phyloP scores from a whole-genome alignment of 2,888 invertebrate genomes.

The Syrphus vitripennis region DNA sequence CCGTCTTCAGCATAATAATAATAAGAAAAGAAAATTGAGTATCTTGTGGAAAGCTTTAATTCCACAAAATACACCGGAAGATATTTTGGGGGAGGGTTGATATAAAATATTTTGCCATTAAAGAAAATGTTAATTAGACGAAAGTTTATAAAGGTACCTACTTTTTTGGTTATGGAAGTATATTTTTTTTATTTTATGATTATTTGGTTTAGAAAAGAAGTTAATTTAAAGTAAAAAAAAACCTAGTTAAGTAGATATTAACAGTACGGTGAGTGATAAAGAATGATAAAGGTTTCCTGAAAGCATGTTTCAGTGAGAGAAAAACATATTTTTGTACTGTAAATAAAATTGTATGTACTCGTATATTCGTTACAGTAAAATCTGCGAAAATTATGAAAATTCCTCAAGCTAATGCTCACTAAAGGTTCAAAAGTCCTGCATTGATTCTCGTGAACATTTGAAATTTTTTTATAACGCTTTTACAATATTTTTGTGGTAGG shows the following conservation, averaged over 20 bases:
- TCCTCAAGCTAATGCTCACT: too few species aligned
- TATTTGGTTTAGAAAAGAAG: neutral
- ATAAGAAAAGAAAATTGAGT: neutral
- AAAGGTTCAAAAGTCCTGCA: too few species aligned
- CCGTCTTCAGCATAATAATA: neutral
- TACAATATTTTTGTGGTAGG: too few species aligned
- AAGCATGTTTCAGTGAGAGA: too few species aligned
- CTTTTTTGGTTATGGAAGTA: neutral
- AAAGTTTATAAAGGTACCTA: neutral
- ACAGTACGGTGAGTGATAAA: neutral
- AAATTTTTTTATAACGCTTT: too few species aligned
- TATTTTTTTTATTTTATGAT: neutral
- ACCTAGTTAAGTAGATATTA: neutral
- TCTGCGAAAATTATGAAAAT: too few species aligned
- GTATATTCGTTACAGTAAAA: too few species aligned
- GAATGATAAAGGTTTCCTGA: neutral
- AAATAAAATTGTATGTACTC: too few species aligned
- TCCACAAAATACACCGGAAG: too few species aligned
- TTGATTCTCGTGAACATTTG: too few species aligned
- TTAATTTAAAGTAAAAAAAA: neutral
- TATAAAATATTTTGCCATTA: neutral
- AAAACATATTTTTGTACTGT: too few species aligned
- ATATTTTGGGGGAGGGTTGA: neutral
- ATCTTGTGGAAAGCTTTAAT: neutral
- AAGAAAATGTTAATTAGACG: slow-evolving; percentile 10